These are phyloP conservation scores for Pseudococcus viburni DNA, from an alignment of 2,888 invertebrate species.

Conservation along the genomic window DNA sequence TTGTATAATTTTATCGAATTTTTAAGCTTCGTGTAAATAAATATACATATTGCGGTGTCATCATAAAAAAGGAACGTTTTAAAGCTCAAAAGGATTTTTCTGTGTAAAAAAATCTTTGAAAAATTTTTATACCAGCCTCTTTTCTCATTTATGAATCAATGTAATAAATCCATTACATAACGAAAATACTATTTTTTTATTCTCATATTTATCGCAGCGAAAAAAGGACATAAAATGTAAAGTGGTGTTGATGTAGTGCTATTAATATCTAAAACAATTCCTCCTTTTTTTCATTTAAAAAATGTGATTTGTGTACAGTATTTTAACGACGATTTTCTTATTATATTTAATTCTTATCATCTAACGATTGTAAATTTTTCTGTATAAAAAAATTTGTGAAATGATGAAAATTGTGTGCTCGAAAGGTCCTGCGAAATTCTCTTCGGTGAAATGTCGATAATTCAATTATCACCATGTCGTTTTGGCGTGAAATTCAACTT, in stretches of 20 bases:
- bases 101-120: neutral
- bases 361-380: conserved; percentile 17
- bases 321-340: conserved; percentile 17
- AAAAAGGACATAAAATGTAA: neutral
- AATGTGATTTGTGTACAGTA: conserved; percentile 51
- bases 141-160: neutral
- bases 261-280: neutral
- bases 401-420: neutral
- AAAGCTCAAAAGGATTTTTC: conserved; percentile 4
- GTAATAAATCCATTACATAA: neutral
- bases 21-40: conserved; percentile 61
- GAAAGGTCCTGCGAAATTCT: neutral
- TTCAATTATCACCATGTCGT: conserved; percentile 1
- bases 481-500: conserved; percentile 46
- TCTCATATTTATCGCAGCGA: neutral
- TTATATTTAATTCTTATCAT: conserved; percentile 6
- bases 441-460: conserved; percentile 25
- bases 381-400: conserved; percentile 16
- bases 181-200: conserved; percentile 6
- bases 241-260: conserved; percentile 6
- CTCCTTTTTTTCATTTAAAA: neutral
- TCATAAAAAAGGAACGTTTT: conserved; percentile 11
- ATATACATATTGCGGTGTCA: neutral
- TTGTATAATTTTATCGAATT: conserved; percentile 53
- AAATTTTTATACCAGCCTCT: conserved; percentile 28